Percentiles rank a stretch among this genome's conserved stretches.
phyloP scores from a whole-genome alignment of 2,113 vertebrate genomes.

The Macrotus californicus region DNA sequence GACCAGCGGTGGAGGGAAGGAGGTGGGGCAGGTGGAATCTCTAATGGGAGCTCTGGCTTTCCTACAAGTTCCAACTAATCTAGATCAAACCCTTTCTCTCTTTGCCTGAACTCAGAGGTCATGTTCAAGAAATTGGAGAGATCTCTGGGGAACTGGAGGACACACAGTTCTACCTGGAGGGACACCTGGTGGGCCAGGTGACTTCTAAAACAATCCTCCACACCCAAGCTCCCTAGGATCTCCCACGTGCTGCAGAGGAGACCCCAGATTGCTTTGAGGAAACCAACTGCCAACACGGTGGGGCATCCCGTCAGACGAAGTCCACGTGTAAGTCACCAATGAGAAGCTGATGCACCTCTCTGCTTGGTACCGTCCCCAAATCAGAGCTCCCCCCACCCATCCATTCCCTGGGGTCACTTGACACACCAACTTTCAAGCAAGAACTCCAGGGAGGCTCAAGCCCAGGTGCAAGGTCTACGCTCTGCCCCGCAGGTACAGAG shows the following conservation, averaged over 20 bases:
- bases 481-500: background rate
- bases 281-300: rapidly evolving
- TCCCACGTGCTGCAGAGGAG: background rate
- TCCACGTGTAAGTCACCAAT: background rate
- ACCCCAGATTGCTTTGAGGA: background rate
- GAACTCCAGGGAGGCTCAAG: background rate
- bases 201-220: background rate
- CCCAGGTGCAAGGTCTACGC: background rate
- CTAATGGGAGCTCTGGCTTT: background rate
- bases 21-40: background rate
- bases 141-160: background rate
- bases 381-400: background rate
- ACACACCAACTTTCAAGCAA: background rate
- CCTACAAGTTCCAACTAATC: slow-evolving; percentile 33
- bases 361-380: background rate
- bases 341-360: background rate
- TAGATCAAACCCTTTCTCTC: slow-evolving; percentile 15
- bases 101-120: slow-evolving; percentile 15
- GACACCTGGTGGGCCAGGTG: background rate
- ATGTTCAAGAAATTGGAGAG: background rate
- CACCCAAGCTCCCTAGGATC: background rate
- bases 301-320: background rate
- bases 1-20: background rate
- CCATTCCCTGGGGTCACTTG: background rate
- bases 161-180: background rate